Conservation (phyloP, 2,113 vertebrate species). For the Anseranas semipalmata region DNA sequence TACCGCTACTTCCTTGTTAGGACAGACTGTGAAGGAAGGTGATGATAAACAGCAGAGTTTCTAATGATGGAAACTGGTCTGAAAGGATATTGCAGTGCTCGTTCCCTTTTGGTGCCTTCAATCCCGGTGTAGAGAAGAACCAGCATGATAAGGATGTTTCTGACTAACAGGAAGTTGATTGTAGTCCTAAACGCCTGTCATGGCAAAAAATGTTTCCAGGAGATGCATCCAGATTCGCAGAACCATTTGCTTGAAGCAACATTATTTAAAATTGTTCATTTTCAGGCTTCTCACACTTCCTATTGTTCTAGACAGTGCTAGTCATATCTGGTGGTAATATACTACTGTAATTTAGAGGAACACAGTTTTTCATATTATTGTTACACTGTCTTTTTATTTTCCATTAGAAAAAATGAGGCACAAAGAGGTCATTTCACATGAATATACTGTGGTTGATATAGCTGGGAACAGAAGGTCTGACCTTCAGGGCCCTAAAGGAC, state of each 20-base stretch:
- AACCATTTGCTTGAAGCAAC: background rate
- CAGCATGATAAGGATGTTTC: slow-evolving; percentile 10
- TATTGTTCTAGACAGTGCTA: background rate
- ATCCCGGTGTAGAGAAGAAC: background rate
- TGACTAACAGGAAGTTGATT: slow-evolving; percentile 26
- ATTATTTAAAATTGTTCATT: slow-evolving; percentile 11
- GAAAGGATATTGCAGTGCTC: background rate
- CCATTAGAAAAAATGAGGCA: background rate
- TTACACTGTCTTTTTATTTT: background rate
- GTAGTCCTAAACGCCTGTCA: slow-evolving; percentile 12
- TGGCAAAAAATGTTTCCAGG: background rate
- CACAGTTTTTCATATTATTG: background rate
- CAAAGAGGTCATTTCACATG: background rate
- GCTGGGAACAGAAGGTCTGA: background rate
- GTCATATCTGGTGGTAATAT: background rate
- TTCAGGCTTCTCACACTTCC: background rate
- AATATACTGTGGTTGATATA: background rate
- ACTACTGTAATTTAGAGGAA: background rate
- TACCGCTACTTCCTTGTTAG: background rate
- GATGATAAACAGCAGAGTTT: slow-evolving; percentile 26
- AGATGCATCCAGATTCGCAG: background rate
- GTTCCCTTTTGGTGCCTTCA: slow-evolving; percentile 5
- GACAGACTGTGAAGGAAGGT: background rate
- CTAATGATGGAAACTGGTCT: background rate
- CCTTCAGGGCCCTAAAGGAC: background rate